Percentiles rank a stretch among this genome's conserved stretches.
Conservation (phyloP, 1,140 invertebrate species). For the Carcinoscorpius rotundicauda region DNA sequence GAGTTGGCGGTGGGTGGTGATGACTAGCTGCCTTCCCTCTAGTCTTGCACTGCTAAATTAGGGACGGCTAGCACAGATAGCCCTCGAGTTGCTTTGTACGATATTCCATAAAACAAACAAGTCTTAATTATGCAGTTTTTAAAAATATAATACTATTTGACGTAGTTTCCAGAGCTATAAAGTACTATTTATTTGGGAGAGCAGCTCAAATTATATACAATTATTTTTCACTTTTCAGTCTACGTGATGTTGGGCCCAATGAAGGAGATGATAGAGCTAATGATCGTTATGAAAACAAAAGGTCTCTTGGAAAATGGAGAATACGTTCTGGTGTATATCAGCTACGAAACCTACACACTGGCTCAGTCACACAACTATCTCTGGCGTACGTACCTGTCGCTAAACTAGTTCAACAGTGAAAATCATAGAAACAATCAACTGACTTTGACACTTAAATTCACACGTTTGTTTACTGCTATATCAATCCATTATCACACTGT, state of each 20-base stretch:
- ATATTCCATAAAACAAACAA: no score
- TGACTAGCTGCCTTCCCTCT: no score
- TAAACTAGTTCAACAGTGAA: no score
- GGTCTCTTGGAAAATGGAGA: slow-evolving; percentile 78
- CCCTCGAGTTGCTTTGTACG: no score
- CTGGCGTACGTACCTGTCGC: slow-evolving; percentile 42
- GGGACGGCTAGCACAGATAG: no score
- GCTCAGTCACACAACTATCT: slow-evolving; percentile 71
- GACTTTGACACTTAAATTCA: no score
- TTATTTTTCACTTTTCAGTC: slow-evolving; percentile 35
- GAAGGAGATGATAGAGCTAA: slow-evolving; percentile 68
- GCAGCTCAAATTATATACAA: slow-evolving; percentile 46
- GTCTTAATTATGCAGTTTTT: slow-evolving; percentile 34
- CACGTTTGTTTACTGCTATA: no score
- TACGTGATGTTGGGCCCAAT: slow-evolving; percentile 81
- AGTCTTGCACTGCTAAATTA: no score
- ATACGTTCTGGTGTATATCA: slow-evolving; percentile 88
- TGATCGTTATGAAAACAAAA: slow-evolving; percentile 74
- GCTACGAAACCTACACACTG: slow-evolving; percentile 68
- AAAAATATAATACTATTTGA: slow-evolving; percentile 39
- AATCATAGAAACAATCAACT: no score
- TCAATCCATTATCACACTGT: no score
- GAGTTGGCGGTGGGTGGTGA: no score
- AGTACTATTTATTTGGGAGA: slow-evolving; percentile 31
- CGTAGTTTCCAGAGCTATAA: neutral